Percentiles rank a stretch among this genome's conserved stretches.
Evolutionary conservation across 2,113 vertebrate species (phyloP).

Genomic region (Pyxicephalus adspersus): DNA sequence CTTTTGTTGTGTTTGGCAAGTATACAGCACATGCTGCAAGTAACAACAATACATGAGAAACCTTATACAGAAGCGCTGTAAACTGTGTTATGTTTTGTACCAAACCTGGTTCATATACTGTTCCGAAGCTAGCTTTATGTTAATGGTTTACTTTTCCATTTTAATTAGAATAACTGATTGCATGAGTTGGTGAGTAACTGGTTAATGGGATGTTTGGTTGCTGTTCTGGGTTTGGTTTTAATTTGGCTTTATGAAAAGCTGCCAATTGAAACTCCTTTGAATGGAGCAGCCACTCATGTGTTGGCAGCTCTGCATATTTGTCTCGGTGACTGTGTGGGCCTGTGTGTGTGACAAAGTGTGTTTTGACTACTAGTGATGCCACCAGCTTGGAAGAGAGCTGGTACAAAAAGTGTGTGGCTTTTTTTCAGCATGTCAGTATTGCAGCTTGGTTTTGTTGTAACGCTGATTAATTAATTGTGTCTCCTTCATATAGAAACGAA

Average conservation of each 20-base stretch:
- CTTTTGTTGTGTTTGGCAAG: constrained; percentile 2
- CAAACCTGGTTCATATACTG: neutral
- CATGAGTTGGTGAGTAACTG: neutral
- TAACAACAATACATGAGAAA: neutral
- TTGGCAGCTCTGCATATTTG: constrained; percentile 53
- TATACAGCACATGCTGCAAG: neutral
- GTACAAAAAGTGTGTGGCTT: constrained; percentile 10
- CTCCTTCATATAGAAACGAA: neutral
- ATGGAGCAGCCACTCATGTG: constrained; percentile 48
- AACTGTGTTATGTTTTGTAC: neutral
- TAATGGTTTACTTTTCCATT: neutral
- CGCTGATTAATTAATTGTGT: neutral
- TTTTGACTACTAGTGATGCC: constrained; percentile 52
- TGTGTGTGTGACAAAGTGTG: constrained; percentile 54
- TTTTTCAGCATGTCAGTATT: constrained; percentile 1
- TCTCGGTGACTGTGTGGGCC: constrained; percentile 50
- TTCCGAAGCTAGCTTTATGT: neutral
- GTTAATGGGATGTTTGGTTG: constrained; percentile 45
- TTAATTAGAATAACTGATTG: neutral
- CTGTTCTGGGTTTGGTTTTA: constrained; percentile 53
- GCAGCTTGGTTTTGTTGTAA: neutral
- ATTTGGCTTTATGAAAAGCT: constrained; percentile 54
- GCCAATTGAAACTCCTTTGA: constrained; percentile 54
- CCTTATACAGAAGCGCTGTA: neutral
- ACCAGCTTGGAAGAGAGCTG: constrained; percentile 31